Evolutionary conservation across 2,797 vertebrate genomes (phyloP).

Genomic region (Siniperca scherzeri): DNA sequence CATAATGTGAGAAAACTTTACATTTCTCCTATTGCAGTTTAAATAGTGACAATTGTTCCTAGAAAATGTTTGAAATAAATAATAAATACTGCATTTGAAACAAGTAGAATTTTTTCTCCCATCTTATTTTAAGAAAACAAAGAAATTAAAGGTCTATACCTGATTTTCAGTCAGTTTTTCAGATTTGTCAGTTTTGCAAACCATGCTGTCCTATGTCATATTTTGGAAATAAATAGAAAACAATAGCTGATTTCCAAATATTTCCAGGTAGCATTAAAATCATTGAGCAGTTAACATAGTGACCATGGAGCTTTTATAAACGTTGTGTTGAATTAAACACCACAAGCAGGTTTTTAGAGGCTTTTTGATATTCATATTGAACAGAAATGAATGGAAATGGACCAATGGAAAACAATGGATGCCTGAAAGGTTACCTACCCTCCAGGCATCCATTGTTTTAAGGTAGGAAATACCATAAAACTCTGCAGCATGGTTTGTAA

Average conservation of each 20-base stretch:
- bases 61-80: neutral
- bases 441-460: conserved; percentile 1
- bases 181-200: conserved; percentile 33
- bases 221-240: conserved; percentile 5
- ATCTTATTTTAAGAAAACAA: no score
- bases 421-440: neutral
- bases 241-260: neutral
- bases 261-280: conserved; percentile 18
- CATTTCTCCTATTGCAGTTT: neutral
- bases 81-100: neutral
- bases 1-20: conserved; percentile 13
- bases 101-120: neutral
- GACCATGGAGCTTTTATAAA: neutral
- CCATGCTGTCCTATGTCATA: conserved; percentile 5
- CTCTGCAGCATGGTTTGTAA: conserved; percentile 24
- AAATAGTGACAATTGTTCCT: neutral
- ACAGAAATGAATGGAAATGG: neutral
- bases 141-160: no score
- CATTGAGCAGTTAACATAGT: neutral
- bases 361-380: conserved; percentile 8
- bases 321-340: neutral
- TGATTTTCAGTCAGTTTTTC: no score
- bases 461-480: neutral
- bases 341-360: neutral
- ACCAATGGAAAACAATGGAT: neutral